phyloP scores from a whole-genome alignment of 2,797 vertebrate species.

The Hoplostethus atlanticus region DNA sequence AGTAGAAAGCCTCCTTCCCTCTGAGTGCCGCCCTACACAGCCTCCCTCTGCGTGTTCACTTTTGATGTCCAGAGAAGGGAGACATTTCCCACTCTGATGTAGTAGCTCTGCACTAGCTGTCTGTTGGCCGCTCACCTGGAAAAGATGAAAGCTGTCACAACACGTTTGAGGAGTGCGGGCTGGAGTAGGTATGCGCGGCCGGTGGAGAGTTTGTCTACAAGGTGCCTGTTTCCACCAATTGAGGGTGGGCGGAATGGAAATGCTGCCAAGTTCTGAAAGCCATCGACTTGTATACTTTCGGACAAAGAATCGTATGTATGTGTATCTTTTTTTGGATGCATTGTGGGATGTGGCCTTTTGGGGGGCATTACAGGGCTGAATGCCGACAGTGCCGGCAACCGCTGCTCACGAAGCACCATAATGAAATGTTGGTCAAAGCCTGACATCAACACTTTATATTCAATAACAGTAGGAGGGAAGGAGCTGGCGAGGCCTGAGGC shows the following conservation, averaged over 20 bases:
- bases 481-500: constrained; percentile 7
- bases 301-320: constrained; percentile 21
- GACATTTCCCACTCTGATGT: not conserved
- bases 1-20: not conserved
- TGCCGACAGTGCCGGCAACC: not conserved
- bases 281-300: constrained; percentile 35
- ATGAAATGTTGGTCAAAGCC: not conserved
- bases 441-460: not conserved
- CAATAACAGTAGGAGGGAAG: constrained; percentile 1
- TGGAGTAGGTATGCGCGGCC: too few relatives aligned
- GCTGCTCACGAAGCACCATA: too few relatives aligned
- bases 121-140: constrained; percentile 13
- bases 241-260: constrained; percentile 15
- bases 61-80: not conserved
- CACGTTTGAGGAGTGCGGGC: constrained; percentile 5
- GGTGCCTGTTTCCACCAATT: constrained; percentile 22
- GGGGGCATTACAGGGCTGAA: not conserved
- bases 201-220: constrained; percentile 18
- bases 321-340: constrained; percentile 7
- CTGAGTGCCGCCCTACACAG: not conserved
- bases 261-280: constrained; percentile 32
- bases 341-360: not conserved
- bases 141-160: not conserved
- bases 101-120: not conserved
- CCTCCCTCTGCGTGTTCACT: not conserved